These are phyloP conservation scores for Trigoniulus corallinus DNA, from an alignment of 1,140 invertebrate species.

Conservation along the genomic window DNA sequence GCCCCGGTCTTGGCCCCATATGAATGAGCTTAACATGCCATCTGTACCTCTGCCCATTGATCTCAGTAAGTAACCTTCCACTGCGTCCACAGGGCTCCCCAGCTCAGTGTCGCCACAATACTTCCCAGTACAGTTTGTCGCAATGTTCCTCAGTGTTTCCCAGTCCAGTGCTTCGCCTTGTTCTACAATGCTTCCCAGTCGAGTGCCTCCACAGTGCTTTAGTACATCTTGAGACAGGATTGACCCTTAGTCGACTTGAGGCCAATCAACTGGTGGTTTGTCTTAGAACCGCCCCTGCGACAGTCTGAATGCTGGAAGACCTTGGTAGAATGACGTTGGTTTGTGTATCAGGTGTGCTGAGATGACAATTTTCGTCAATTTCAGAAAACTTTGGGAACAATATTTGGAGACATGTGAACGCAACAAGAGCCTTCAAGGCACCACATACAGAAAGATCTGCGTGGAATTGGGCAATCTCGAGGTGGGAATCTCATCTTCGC, in stretches of 20 bases:
- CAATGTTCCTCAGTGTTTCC: too few relatives aligned
- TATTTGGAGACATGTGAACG: conserved; percentile 56
- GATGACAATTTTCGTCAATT: conserved; percentile 9
- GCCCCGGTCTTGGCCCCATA: too few relatives aligned
- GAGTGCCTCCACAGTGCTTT: too few relatives aligned
- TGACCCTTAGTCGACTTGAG: too few relatives aligned
- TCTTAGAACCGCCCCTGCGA: background rate
- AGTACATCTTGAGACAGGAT: too few relatives aligned
- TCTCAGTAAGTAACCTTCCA: too few relatives aligned
- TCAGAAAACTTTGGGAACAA: conserved; percentile 59
- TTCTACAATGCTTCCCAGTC: too few relatives aligned
- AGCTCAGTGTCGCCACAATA: too few relatives aligned
- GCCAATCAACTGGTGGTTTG: background rate
- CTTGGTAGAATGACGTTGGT: background rate
- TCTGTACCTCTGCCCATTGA: background rate
- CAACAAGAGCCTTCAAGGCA: conserved; percentile 56
- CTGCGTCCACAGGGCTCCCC: too few relatives aligned
- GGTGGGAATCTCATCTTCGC: conserved; percentile 49
- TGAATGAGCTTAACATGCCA: background rate
- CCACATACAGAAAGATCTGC: conserved; percentile 46
- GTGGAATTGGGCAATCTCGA: conserved; percentile 53
- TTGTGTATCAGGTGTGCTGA: background rate
- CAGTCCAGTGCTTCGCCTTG: too few relatives aligned
- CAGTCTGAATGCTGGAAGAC: too few relatives aligned
- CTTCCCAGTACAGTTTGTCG: too few relatives aligned